Conservation (phyloP, 2,797 vertebrate genomes). For the Chelon auratus region DNA sequence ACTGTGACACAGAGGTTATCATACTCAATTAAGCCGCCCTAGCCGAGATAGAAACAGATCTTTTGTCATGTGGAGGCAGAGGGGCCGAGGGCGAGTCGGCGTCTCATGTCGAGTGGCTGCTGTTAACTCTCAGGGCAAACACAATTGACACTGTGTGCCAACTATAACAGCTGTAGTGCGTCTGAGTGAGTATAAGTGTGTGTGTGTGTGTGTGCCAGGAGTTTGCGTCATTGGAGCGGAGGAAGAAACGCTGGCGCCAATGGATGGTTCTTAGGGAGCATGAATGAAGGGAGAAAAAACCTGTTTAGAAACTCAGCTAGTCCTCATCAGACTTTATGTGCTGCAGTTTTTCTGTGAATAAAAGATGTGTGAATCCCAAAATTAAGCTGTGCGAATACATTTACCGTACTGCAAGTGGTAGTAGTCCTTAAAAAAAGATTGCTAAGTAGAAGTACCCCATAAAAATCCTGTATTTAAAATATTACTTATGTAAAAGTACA, state of each 20-base stretch:
- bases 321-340: background rate
- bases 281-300: slow-evolving; percentile 13
- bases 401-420: too few relatives aligned
- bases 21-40: slow-evolving; percentile 61
- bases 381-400: background rate
- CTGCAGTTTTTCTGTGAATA: background rate
- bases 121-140: slow-evolving; percentile 69
- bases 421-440: too few relatives aligned
- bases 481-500: background rate
- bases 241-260: slow-evolving; percentile 61
- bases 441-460: too few relatives aligned
- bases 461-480: too few relatives aligned
- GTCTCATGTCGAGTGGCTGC: slow-evolving; percentile 62
- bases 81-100: slow-evolving; percentile 46
- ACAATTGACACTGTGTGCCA: slow-evolving; percentile 70
- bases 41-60: slow-evolving; percentile 40
- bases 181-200: slow-evolving; percentile 41
- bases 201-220: slow-evolving; percentile 34
- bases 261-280: slow-evolving; percentile 40
- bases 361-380: background rate
- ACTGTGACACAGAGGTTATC: slow-evolving; percentile 67
- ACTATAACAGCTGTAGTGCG: slow-evolving; percentile 68
- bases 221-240: slow-evolving; percentile 47
- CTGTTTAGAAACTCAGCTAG: background rate
- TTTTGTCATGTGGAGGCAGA: slow-evolving; percentile 52